Evolutionary conservation across 2,113 vertebrate genomes (phyloP), one percentile per base, ranked within the genome.

Genomic region (Amazona guildingii): DNA sequence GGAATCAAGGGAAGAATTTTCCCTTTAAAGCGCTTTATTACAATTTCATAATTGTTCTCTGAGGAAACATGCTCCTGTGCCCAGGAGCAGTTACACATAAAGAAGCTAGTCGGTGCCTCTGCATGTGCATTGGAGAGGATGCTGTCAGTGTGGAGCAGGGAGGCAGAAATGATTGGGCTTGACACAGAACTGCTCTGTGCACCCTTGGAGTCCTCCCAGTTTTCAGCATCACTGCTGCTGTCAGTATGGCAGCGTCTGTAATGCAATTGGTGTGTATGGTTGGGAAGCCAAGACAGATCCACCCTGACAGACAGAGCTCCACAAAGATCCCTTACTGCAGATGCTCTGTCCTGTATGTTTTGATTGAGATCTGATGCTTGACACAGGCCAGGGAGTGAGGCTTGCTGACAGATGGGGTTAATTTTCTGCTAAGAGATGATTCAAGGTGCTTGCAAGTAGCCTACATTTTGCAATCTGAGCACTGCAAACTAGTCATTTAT

Each of bases 141-240:
- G 62, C 68, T 37, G 77, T 8, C 43, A 55, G 80, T 0, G 24
- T 9, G 55, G 91, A 83, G 93, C 87, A 95, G 85, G 72, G 76
- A 97, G 69, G 79, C 87, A 94, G 83, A 95, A 96, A 68, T 86
- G 91, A 96, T 90, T 41, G 51, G 92, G 92, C 83, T 4, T 93
- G 95, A 96, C 92, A 92, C 73, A 55, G 93, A 92, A 90, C 89
- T 83, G 92, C 76, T 96, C 85, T 74, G 76, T 83, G 91, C 94
- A 84, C 92, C 92, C 91, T 83, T 86, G 91, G 95, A 94, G 79
- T 33, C 85, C 78, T 91, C 94, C 92, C 93, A 93, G 84, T 77
- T 73, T 27, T 39, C 91, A 44, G 94, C 85, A 54, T 91, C 39
- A 2, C 70, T 89, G 93, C 94, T 61, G 87, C 87, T 85, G 83